Evolutionary conservation across 2,113 vertebrate species (phyloP), one percentile per base, ranked within the genome.

Genomic region (Lagopus leucura): DNA sequence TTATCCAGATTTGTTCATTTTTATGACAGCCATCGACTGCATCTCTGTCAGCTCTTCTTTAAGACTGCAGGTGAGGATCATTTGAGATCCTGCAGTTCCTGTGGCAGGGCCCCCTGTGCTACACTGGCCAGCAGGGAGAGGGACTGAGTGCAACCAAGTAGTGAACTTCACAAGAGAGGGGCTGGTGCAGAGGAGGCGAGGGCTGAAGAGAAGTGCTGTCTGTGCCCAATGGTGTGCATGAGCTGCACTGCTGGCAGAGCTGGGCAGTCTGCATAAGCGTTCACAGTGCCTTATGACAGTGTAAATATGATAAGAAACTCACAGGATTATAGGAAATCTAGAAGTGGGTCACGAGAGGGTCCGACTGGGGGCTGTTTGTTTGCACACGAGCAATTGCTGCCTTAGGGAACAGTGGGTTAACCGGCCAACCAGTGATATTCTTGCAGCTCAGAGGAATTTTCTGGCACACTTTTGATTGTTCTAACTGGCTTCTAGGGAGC

Each of bases 401-500:
- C 63, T 65, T 11, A 61, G 28, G 34, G 73, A 27, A 10, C 40
- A 76, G 47, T 7, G n/a, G 55, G 36, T 64, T 86, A 54, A 76
- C 34, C 4, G 2, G 20, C 40, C 43, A 30, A 6, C 69, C 1
- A 3, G 17, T 74, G 82, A 2, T 38, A 5, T 34, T 78, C 66
- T 72, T 86, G 42, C 79, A 69, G 79, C 71, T 89, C 2, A 0
- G 42, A 63, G 20, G 43, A 67, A 69, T 74, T 61, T 84, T 60
- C 82, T 93, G 93, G 61, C 82, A 61, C 65, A 5, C 54, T 89
- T 84, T 4, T 54, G 36, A n/a, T 70, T 34, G 28, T 65, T 88
- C 47, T 89, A n/a, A 45, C 61, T 91, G 83, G 20, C 20, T 90
- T 76, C 54, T n/a, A 88, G 72, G 54, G 64, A 75, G 42, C 77